These are phyloP conservation scores for Heteromyza rotundicornis DNA, from an alignment of 2,888 invertebrate species.

Conservation along the genomic window DNA sequence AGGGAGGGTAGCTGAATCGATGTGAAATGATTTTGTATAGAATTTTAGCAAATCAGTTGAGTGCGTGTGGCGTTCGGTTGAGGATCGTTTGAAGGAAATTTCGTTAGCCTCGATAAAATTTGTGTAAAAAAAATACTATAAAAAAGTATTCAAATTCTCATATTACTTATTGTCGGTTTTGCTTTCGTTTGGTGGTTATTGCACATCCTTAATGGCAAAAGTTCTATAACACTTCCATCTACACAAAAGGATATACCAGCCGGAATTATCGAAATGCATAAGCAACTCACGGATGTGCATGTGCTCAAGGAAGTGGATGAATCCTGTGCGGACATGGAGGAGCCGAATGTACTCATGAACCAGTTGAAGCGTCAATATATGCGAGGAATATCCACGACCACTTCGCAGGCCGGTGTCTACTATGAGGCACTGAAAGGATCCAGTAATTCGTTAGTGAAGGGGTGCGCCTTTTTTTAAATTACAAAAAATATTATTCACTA, in stretches of 20 bases:
- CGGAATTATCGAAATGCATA: slow-evolving; percentile 40
- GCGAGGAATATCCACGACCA: slow-evolving; percentile 54
- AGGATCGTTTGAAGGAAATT: not conserved
- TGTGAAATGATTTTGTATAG: not conserved
- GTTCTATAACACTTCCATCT: not conserved
- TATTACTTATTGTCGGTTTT: not conserved
- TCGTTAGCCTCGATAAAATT: not conserved
- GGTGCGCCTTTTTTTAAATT: slow-evolving; percentile 38
- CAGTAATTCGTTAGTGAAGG: slow-evolving; percentile 47
- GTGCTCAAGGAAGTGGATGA: slow-evolving; percentile 45
- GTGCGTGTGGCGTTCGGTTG: slow-evolving; percentile 13
- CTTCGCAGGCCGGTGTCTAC: slow-evolving; percentile 55
- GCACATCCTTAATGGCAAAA: not conserved
- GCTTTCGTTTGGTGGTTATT: not conserved
- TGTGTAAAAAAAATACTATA: not conserved
- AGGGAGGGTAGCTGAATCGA: not conserved
- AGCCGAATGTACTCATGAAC: slow-evolving; percentile 44
- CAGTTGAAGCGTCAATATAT: slow-evolving; percentile 57
- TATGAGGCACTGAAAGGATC: slow-evolving; percentile 59
- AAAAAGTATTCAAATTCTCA: not conserved
- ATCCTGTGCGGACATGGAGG: slow-evolving; percentile 40
- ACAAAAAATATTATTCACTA: not conserved
- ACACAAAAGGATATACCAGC: not conserved
- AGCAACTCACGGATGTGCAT: slow-evolving; percentile 48
- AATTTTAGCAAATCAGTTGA: slow-evolving; percentile 24